Evolutionary conservation across 2,888 invertebrate genomes (phyloP).

Genomic region (Malthinus seriepunctatus): DNA sequence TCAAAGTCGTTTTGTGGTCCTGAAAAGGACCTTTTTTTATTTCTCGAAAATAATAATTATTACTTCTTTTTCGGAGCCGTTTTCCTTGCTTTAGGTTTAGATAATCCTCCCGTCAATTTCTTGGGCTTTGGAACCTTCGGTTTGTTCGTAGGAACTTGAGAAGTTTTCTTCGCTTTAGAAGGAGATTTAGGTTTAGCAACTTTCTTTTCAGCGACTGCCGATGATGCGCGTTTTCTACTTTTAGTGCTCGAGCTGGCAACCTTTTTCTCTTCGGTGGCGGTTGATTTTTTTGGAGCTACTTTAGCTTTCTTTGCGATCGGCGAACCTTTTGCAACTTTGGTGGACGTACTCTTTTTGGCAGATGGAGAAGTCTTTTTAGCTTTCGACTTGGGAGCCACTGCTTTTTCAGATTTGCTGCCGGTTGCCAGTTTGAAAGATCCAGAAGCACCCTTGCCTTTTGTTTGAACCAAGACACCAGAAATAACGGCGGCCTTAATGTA

Average conservation of each 20-base stretch:
- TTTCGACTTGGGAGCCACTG: constrained; percentile 13
- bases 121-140: too few species aligned
- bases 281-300: too few species aligned
- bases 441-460: constrained; percentile 61
- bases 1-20: too few species aligned
- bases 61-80: too few species aligned
- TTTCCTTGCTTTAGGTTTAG: too few species aligned
- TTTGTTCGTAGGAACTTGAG: constrained; percentile 13
- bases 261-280: constrained; percentile 31
- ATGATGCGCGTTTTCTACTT: not conserved
- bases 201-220: constrained; percentile 53
- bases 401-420: not conserved
- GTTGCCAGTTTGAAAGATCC: constrained; percentile 57
- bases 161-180: too few species aligned
- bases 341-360: constrained; percentile 12
- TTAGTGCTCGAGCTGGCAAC: constrained; percentile 29
- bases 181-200: too few species aligned
- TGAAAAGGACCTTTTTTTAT: too few species aligned
- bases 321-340: constrained; percentile 25
- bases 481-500: constrained; percentile 61
- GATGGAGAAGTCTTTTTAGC: constrained; percentile 6
- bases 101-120: too few species aligned
- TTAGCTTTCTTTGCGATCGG: constrained; percentile 20
- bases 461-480: constrained; percentile 58
- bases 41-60: too few species aligned